A percentile compares a stretch with the other conserved stretches of the same genome.
phyloP scores from a whole-genome alignment of 2,797 vertebrate genomes.

The Delichon dasypus region DNA sequence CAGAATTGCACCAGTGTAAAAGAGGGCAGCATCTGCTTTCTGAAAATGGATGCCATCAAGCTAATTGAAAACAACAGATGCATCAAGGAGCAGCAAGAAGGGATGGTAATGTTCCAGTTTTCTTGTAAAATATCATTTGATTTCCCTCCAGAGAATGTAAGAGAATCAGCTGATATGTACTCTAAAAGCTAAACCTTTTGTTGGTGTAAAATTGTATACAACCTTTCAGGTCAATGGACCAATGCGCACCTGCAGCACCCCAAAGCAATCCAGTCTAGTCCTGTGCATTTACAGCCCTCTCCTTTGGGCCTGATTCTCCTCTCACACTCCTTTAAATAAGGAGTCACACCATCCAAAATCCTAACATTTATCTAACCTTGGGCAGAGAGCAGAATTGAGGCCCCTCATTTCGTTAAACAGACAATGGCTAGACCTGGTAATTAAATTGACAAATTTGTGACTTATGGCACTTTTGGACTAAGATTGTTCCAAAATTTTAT shows the following conservation, averaged over 20 bases:
- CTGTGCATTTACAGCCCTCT: not conserved
- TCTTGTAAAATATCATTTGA: slow-evolving; percentile 50
- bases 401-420: not conserved
- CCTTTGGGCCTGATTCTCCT: not conserved
- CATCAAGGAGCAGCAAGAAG: slow-evolving; percentile 52
- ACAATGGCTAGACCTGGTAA: not conserved
- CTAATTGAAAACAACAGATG: slow-evolving; percentile 68
- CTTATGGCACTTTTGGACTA: not conserved
- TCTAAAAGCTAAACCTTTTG: not conserved
- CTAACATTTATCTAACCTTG: not conserved
- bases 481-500: not conserved
- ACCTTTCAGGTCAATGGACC: not conserved
- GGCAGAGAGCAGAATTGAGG: not conserved
- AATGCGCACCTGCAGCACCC: not conserved
- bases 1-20: slow-evolving; percentile 41
- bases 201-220: not conserved
- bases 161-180: not conserved
- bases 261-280: not conserved
- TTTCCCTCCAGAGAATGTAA: slow-evolving; percentile 28
- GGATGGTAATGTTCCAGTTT: slow-evolving; percentile 54
- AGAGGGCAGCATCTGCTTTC: slow-evolving; percentile 70
- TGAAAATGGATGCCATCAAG: slow-evolving; percentile 73
- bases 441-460: not conserved
- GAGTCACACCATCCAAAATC: not conserved
- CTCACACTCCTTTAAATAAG: not conserved